Evolutionary conservation across 1,140 invertebrate species (phyloP).

Genomic region (Chelonus insularis): DNA sequence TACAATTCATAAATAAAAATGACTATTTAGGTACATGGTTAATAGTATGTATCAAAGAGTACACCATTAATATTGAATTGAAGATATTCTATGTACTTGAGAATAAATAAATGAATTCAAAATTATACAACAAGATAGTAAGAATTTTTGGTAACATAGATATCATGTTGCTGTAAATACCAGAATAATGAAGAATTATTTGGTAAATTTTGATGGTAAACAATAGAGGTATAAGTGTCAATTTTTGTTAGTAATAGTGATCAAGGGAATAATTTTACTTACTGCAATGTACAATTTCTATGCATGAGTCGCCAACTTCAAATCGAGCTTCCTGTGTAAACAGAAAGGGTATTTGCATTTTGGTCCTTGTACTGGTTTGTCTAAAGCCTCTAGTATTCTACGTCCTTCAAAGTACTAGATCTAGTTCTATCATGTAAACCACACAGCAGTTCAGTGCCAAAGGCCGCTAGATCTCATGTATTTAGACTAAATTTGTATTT

Average conservation of each 20-base stretch:
- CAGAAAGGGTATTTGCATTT: conserved; percentile 58
- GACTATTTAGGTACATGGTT: too few relatives aligned
- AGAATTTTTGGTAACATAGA: too few relatives aligned
- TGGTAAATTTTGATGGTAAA: too few relatives aligned
- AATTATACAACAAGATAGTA: too few relatives aligned
- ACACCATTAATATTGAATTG: too few relatives aligned
- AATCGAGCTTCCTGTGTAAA: conserved; percentile 54
- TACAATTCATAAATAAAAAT: too few relatives aligned
- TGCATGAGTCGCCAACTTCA: conserved; percentile 53
- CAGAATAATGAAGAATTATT: too few relatives aligned
- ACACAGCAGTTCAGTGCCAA: conserved; percentile 44
- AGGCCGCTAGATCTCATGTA: neutral
- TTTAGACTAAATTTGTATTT: conserved; percentile 33
- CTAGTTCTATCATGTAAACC: conserved; percentile 48
- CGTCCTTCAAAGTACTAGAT: conserved; percentile 30
- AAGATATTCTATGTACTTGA: too few relatives aligned
- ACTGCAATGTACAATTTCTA: conserved; percentile 55
- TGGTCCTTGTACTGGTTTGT: conserved; percentile 51
- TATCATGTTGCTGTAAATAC: too few relatives aligned
- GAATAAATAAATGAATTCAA: too few relatives aligned
- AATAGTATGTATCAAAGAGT: too few relatives aligned
- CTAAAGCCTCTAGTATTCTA: conserved; percentile 22
- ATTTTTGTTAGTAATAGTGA: conserved; percentile 11
- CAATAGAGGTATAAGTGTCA: neutral
- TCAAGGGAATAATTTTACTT: conserved; percentile 45